Base-by-base conservation (phyloP, 37 sponge, comb jelly and placozoan species). In the Cliona cf. orientalis region DNA sequence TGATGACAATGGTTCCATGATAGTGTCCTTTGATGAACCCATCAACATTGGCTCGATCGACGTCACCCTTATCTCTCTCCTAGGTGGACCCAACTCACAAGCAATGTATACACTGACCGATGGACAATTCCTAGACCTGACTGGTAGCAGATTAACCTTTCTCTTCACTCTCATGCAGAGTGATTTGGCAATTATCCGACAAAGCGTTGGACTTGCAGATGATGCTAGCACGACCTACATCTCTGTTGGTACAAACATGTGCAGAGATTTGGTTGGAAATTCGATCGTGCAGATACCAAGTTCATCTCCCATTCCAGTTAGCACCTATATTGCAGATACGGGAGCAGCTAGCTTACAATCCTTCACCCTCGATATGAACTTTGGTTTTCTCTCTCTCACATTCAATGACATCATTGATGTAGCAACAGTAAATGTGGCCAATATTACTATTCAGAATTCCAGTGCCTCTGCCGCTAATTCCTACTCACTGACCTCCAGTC, bases 391-490 rank as follows among this genome's bases (percentile, higher is more conserved):
- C 28, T 17, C 28, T 4, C 41, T 81, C 2, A 58, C 39, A 23
- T 81, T 81, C 53, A 41, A 12, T 71, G 73, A 81, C 40, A 45
- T 60, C 28, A 59, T 81, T 32, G 39, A 58, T 58, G 61, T 58
- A 22, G 17, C 58, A 4, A 26, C 72, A 22, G 35, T 81, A 4
- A 33, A 55, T 31, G 46, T 38, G 22, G 14, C 72, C 19, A 11
- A 22, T 21, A 11, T 81, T 1, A 71, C 45, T 2, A 70, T 81
- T 21, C 82, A 81, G 12, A 66, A 44, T 11, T n/a, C 40, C 68
- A 2, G 28, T 7, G 29, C 11, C 4, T 11, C 5, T 11, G 62
- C 29, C 41, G 61, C 34, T 5, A 12, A 19, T 29, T 28, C 35
- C 22, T 32, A 75, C 76, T 22, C 43, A 25, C 3, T 32, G 4